Evolutionary conservation across 2,888 invertebrate genomes (phyloP).

Genomic region (Athalia circularis): DNA sequence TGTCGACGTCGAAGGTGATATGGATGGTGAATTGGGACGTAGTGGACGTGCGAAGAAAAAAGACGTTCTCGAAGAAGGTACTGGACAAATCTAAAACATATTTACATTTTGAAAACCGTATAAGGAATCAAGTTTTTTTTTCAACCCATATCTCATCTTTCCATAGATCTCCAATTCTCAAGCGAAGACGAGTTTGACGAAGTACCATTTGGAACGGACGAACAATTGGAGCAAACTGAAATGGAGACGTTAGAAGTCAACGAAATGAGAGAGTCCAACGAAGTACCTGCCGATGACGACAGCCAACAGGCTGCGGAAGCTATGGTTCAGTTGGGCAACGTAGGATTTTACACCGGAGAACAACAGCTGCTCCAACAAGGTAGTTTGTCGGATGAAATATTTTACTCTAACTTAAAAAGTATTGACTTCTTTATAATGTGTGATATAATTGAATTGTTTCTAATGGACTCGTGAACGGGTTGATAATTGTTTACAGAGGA

Average conservation of each 20-base stretch:
- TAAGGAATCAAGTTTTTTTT: neutral
- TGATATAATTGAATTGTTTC: neutral
- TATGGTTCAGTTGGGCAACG: constrained; percentile 84
- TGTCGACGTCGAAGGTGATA: constrained; percentile 81
- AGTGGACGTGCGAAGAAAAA: constrained; percentile 78
- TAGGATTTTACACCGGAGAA: constrained; percentile 79
- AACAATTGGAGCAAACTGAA: constrained; percentile 70
- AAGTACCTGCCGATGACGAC: constrained; percentile 77
- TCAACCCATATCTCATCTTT: constrained; percentile 23
- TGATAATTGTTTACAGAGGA: constrained; percentile 76
- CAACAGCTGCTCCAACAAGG: constrained; percentile 71
- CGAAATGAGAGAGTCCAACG: constrained; percentile 66
- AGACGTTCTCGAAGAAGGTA: constrained; percentile 85
- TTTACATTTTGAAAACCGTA: neutral
- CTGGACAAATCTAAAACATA: constrained; percentile 52
- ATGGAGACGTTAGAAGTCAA: constrained; percentile 66
- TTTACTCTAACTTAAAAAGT: neutral
- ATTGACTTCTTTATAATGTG: no score
- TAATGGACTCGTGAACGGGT: neutral
- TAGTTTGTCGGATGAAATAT: constrained; percentile 46
- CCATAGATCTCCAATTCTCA: constrained; percentile 81
- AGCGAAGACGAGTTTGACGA: constrained; percentile 83
- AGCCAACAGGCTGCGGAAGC: constrained; percentile 85
- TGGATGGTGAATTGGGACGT: constrained; percentile 66
- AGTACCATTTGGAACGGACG: constrained; percentile 77